Conservation (phyloP, 2,888 invertebrate species). For the Athalia cordata region DNA sequence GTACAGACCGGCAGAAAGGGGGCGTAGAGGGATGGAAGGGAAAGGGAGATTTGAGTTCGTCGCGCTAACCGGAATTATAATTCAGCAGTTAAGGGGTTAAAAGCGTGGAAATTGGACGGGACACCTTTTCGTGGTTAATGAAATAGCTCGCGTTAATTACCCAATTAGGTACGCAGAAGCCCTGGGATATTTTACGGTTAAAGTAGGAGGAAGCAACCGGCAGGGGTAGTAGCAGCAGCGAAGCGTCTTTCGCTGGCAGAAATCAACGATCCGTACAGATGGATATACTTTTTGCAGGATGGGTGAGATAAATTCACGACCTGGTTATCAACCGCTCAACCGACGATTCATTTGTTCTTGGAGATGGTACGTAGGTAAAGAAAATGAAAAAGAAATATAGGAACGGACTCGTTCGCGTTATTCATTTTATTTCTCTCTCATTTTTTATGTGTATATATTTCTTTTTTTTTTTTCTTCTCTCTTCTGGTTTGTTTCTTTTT, state of each 20-base stretch:
- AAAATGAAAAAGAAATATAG: too few relatives aligned
- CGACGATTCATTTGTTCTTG: neutral
- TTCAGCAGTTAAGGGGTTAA: slow-evolving; percentile 44
- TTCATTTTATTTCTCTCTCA: too few relatives aligned
- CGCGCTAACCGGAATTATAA: slow-evolving; percentile 32
- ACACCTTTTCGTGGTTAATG: slow-evolving; percentile 46
- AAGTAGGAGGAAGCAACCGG: too few relatives aligned
- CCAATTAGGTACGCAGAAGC: slow-evolving; percentile 42
- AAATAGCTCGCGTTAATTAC: slow-evolving; percentile 45
- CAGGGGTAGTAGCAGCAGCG: neutral
- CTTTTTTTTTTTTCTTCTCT: neutral
- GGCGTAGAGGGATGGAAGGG: neutral
- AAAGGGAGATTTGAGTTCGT: too few relatives aligned
- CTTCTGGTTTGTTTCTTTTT: neutral
- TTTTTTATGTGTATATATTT: too few relatives aligned
- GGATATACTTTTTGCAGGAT: neutral
- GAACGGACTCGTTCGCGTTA: too few relatives aligned
- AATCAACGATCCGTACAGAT: slow-evolving; percentile 16
- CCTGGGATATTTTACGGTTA: slow-evolving; percentile 23
- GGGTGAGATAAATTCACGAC: neutral
- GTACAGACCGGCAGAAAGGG: neutral
- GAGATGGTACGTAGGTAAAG: too few relatives aligned
- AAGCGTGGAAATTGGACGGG: slow-evolving; percentile 41
- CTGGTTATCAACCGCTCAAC: neutral
- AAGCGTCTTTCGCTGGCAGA: slow-evolving; percentile 7